These are phyloP conservation scores for Podilymbus podiceps DNA, from an alignment of 2,113 vertebrate species.

Conservation along the genomic window DNA sequence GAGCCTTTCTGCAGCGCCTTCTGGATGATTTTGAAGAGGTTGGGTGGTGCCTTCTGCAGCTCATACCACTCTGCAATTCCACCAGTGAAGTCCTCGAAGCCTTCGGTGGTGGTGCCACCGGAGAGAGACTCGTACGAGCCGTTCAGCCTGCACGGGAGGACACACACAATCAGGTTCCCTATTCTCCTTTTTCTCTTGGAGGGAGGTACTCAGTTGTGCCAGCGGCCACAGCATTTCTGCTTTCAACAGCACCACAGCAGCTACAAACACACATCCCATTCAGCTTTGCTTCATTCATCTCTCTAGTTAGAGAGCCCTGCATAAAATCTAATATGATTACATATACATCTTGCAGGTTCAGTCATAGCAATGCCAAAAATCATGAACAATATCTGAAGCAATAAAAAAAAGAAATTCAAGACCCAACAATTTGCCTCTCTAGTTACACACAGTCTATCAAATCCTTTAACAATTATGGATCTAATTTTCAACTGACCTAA, in stretches of 20 bases:
- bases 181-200: not conserved
- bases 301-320: not conserved
- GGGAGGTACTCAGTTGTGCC: not conserved
- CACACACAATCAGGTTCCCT: not conserved
- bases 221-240: not conserved
- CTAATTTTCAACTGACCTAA: not conserved
- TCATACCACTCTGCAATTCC: constrained; percentile 92
- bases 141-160: constrained; percentile 73
- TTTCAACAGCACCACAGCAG: not conserved
- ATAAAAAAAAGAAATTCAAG: not conserved
- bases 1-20: constrained; percentile 88
- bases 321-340: not conserved
- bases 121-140: constrained; percentile 91
- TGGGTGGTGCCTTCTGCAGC: constrained; percentile 77
- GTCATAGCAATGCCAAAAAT: not conserved
- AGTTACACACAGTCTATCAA: not conserved
- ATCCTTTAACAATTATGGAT: not conserved
- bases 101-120: constrained; percentile 90
- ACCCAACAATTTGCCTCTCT: not conserved
- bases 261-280: rapidly evolving
- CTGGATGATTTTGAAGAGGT: constrained; percentile 89
- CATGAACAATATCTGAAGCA: not conserved
- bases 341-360: not conserved
- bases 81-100: constrained; percentile 94
- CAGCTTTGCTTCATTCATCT: not conserved